These are phyloP conservation scores for Nesogale talazaci DNA, from an alignment of 2,113 vertebrate genomes.

Conservation along the genomic window DNA sequence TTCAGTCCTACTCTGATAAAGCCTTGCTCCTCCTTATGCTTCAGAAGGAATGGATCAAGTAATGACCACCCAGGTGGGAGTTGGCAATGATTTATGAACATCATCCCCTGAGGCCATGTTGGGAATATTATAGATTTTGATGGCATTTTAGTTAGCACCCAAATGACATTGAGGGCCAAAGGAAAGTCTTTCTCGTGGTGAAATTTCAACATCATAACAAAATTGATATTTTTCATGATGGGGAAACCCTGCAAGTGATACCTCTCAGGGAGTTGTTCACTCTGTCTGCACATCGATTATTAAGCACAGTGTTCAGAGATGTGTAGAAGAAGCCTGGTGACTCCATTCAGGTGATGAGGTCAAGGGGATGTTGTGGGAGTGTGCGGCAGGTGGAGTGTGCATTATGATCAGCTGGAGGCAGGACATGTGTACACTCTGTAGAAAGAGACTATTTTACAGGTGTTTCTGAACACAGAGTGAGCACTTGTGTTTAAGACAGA, in stretches of 20 bases:
- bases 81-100: not conserved
- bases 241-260: not conserved
- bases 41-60: not conserved
- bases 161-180: conserved; percentile 3
- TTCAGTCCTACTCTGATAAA: not conserved
- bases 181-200: conserved; percentile 19
- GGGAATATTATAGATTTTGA: not conserved
- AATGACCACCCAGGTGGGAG: not conserved
- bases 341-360: not conserved
- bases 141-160: conserved; percentile 48
- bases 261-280: not conserved
- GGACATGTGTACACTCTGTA: rapidly evolving
- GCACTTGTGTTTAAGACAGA: not conserved
- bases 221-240: not conserved
- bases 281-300: not conserved
- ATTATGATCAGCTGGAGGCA: not conserved
- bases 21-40: not conserved
- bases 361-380: not conserved
- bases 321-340: not conserved
- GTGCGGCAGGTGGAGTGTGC: not conserved
- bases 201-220: not conserved
- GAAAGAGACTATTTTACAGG: not conserved
- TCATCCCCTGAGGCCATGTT: not conserved
- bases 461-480: not conserved
- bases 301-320: not conserved